A percentile compares a stretch with the other conserved stretches of the same genome.
Conservation (phyloP, 1,140 invertebrate genomes). For the Pogonognathellus flavescens region DNA sequence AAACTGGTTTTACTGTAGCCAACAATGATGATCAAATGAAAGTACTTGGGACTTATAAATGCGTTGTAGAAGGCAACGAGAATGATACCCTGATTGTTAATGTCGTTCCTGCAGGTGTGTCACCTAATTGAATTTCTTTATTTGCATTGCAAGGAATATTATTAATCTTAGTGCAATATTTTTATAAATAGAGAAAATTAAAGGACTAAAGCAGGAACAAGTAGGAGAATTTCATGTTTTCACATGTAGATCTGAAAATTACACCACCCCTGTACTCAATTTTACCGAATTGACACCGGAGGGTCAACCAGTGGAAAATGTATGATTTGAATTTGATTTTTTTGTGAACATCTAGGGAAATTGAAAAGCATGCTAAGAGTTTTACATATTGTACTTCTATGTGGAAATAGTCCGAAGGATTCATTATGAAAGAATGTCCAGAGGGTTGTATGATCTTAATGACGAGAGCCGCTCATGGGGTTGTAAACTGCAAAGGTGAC, state of each 20-base stretch:
- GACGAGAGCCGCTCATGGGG: conserved; percentile 31
- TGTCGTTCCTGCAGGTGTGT: conserved; percentile 38
- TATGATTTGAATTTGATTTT: neutral
- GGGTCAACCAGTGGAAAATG: conserved; percentile 10
- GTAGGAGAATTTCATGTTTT: conserved; percentile 56
- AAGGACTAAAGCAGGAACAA: conserved; percentile 56
- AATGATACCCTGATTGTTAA: conserved; percentile 30
- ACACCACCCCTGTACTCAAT: neutral
- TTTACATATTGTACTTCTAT: neutral
- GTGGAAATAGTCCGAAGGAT: conserved; percentile 14
- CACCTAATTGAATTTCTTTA: neutral
- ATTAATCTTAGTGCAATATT: neutral
- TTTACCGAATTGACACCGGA: conserved; percentile 45
- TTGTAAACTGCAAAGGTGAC: conserved; percentile 45
- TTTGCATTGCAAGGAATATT: neutral
- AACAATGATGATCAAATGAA: neutral
- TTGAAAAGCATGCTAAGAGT: neutral
- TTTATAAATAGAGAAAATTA: neutral
- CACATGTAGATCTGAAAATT: conserved; percentile 42
- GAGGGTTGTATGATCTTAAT: conserved; percentile 52
- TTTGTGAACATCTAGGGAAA: neutral
- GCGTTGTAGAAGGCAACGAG: conserved; percentile 23
- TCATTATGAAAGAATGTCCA: conserved; percentile 42
- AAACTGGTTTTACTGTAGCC: conserved; percentile 35
- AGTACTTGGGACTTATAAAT: conserved; percentile 50